Conservation (phyloP, 2,797 vertebrate genomes). For the Hipposideros larvatus region DNA sequence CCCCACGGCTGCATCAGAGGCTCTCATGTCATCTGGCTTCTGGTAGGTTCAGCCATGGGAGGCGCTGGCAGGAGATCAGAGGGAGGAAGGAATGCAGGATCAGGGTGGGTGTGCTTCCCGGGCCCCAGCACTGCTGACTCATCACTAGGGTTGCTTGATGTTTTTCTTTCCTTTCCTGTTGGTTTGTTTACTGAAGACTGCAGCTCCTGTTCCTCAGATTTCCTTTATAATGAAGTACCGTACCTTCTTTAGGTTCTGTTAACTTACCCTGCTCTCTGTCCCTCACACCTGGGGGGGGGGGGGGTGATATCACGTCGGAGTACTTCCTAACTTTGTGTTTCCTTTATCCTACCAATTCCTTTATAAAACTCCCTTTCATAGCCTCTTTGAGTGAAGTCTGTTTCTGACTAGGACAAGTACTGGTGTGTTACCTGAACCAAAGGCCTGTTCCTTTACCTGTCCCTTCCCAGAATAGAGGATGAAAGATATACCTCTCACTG, state of each 20-base stretch:
- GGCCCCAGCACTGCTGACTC: background rate
- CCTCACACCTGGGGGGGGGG: fast-evolving
- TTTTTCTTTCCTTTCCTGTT: background rate
- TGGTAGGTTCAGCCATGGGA: background rate
- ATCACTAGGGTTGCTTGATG: background rate
- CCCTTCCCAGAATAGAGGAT: background rate
- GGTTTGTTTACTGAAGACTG: background rate
- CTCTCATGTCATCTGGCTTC: background rate
- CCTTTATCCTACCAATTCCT: background rate
- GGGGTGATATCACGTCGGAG: background rate
- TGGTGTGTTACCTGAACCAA: fast-evolving
- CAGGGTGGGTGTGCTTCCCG: background rate
- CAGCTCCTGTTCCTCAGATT: background rate
- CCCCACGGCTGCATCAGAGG: background rate
- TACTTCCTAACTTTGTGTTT: background rate
- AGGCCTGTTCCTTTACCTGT: background rate
- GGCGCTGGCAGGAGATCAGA: background rate
- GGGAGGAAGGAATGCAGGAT: background rate
- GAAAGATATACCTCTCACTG: background rate
- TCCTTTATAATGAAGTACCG: background rate
- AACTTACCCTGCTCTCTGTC: background rate
- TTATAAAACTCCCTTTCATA: background rate
- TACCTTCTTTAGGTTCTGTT: background rate
- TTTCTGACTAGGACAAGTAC: background rate
- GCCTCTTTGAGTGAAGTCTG: background rate